phyloP scores from a whole-genome alignment of 1,140 invertebrate species.

The Vollenhovia emeryi region DNA sequence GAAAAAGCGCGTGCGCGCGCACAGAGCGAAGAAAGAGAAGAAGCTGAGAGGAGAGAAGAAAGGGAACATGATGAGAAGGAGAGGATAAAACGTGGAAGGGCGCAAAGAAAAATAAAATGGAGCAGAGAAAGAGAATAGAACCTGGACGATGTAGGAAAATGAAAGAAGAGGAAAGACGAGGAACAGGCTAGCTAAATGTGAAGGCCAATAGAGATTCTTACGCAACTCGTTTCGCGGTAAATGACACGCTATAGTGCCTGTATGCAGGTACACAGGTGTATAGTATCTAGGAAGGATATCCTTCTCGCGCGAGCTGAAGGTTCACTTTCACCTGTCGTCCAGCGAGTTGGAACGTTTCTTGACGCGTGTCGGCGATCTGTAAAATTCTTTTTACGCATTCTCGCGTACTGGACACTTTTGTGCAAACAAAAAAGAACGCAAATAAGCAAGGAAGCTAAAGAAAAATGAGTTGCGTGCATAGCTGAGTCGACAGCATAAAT shows the following conservation, averaged over 20 bases:
- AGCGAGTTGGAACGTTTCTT: background rate
- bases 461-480: background rate
- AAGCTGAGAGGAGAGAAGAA: background rate
- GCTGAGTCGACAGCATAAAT: background rate
- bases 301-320: background rate
- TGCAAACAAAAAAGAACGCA: background rate
- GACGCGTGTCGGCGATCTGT: background rate
- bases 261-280: background rate
- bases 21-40: background rate
- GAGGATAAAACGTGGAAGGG: background rate
- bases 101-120: background rate
- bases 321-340: constrained; percentile 9
- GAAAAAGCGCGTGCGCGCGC: background rate
- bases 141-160: background rate
- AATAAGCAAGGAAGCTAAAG: background rate
- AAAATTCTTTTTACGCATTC: background rate
- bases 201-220: constrained; percentile 34
- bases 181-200: background rate
- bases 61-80: background rate
- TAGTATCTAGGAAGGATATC: background rate
- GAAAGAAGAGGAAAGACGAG: background rate
- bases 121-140: background rate
- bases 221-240: constrained; percentile 1
- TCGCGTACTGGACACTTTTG: background rate
- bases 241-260: background rate